A percentile compares a stretch with the other conserved stretches of the same genome.
These are phyloP conservation scores for Pegoplata infirma DNA, from an alignment of 2,888 invertebrate genomes.

Conservation along the genomic window DNA sequence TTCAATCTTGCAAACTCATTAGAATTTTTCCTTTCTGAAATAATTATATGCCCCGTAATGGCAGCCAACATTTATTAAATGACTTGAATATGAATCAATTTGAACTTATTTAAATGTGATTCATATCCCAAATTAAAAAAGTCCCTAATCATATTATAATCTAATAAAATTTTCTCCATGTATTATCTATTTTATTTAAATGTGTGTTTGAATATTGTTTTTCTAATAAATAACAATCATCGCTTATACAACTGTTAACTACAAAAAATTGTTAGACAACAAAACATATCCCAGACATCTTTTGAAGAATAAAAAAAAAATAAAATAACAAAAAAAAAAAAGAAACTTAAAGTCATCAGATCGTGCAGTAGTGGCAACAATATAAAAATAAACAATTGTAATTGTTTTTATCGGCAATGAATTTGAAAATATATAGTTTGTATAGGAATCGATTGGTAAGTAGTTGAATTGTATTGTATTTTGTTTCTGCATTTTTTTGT, in stretches of 20 bases:
- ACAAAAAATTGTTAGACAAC: conserved; percentile 38
- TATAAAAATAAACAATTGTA: conserved; percentile 51
- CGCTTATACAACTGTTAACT: conserved; percentile 44
- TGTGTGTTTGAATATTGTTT: conserved; percentile 37
- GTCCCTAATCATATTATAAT: too few relatives aligned
- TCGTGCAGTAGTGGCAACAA: conserved; percentile 49
- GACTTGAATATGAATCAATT: too few relatives aligned
- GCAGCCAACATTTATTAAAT: too few relatives aligned
- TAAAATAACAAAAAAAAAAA: neutral
- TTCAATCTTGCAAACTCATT: too few relatives aligned
- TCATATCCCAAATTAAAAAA: too few relatives aligned
- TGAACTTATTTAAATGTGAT: too few relatives aligned
- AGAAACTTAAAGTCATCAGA: conserved; percentile 21
- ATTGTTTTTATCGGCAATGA: conserved; percentile 58
- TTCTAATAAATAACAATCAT: conserved; percentile 50
- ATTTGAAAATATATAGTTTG: conserved; percentile 41
- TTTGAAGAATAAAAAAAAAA: conserved; percentile 17
- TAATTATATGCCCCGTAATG: too few relatives aligned
- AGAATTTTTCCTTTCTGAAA: too few relatives aligned
- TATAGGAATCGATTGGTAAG: conserved; percentile 13
- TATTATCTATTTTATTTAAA: conserved; percentile 41
- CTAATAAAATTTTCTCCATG: conserved; percentile 27
- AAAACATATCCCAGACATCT: conserved; percentile 47
- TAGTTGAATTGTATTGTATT: neutral
- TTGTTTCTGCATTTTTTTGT: neutral